These are phyloP conservation scores for Esox masquinongy DNA, from an alignment of 2,797 vertebrate species.

Conservation along the genomic window DNA sequence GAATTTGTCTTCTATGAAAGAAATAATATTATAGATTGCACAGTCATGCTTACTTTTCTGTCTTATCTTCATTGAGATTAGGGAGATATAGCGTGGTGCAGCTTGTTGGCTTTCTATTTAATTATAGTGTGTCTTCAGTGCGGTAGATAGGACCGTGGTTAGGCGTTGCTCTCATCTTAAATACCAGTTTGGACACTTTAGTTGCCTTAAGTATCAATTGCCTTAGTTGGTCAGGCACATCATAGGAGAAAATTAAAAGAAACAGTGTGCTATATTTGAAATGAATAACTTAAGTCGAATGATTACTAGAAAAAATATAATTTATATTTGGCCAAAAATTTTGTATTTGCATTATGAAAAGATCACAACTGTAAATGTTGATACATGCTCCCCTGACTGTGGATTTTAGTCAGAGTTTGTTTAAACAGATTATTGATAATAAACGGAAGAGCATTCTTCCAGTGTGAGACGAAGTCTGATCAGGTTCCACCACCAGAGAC, in stretches of 20 bases:
- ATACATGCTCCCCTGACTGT: background rate
- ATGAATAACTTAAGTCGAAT: slow-evolving; percentile 11
- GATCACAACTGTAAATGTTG: background rate
- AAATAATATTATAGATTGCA: slow-evolving; percentile 2
- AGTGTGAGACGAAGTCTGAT: background rate
- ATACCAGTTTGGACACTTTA: slow-evolving; percentile 52
- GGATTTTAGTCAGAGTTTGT: slow-evolving; percentile 8
- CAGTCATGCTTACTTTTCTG: background rate
- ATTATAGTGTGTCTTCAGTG: slow-evolving; percentile 6
- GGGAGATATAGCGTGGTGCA: slow-evolving; percentile 27
- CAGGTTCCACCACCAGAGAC: background rate
- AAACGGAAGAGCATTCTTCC: slow-evolving; percentile 21
- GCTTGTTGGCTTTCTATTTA: slow-evolving; percentile 8
- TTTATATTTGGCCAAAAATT: background rate
- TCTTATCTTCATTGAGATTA: background rate
- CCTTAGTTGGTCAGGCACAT: background rate
- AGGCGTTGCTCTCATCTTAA: slow-evolving; percentile 54
- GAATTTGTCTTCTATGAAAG: no score
- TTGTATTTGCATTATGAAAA: background rate
- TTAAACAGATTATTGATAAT: slow-evolving; percentile 16
- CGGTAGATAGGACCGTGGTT: slow-evolving; percentile 16
- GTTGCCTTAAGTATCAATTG: slow-evolving; percentile 11
- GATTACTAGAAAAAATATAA: slow-evolving; percentile 23
- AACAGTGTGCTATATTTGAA: slow-evolving; percentile 43
- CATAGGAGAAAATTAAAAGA: slow-evolving; percentile 15